Conservation (phyloP, 1,140 invertebrate species). For the Pseudomyrmex concolor region DNA sequence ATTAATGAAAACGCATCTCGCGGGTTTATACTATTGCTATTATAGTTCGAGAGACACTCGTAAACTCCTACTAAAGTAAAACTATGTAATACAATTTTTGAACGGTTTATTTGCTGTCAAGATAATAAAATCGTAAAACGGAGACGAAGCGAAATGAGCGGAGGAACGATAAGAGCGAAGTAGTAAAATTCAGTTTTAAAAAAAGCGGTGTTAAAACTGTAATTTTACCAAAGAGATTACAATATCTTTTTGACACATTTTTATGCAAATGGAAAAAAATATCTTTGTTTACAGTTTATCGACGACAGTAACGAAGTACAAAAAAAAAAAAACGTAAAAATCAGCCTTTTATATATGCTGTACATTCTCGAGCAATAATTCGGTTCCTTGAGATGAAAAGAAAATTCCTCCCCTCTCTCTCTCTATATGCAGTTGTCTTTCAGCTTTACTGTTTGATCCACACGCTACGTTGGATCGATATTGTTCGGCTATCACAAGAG, state of each 20-base stretch:
- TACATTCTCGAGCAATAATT: neutral
- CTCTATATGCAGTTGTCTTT: no score
- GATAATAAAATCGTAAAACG: neutral
- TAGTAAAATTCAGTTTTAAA: slow-evolving; percentile 73
- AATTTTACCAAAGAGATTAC: slow-evolving; percentile 41
- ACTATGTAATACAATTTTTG: slow-evolving; percentile 18
- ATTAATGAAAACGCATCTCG: neutral
- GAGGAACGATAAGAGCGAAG: neutral
- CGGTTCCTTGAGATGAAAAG: no score
- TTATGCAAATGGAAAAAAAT: neutral
- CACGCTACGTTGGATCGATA: no score
- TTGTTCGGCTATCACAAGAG: no score
- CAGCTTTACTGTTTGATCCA: no score
- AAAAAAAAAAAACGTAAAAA: slow-evolving; percentile 30
- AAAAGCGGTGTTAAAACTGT: slow-evolving; percentile 76
- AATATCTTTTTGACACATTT: neutral
- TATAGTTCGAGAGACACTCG: slow-evolving; percentile 24
- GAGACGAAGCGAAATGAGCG: neutral
- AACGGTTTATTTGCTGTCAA: slow-evolving; percentile 30
- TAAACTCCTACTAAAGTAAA: slow-evolving; percentile 22
- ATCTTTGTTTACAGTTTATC: slow-evolving; percentile 10
- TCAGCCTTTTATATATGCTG: slow-evolving; percentile 26
- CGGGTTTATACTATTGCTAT: neutral
- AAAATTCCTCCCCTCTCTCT: no score
- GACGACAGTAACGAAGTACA: slow-evolving; percentile 46